phyloP scores from a whole-genome alignment of 2,113 vertebrate species.

The Corythornis vintsioides region DNA sequence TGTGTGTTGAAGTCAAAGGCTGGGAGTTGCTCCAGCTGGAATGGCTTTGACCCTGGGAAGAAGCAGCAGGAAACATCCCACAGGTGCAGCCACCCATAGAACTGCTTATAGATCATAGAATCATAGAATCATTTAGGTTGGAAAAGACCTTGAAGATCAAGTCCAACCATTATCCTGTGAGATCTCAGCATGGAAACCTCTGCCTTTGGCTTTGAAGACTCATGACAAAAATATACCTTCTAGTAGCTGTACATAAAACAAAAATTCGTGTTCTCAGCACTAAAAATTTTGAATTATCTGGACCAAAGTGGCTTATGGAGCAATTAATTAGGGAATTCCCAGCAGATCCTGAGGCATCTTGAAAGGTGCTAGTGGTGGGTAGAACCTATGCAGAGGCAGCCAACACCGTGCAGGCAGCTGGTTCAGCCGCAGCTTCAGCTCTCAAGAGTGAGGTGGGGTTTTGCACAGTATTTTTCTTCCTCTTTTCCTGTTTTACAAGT shows the following conservation, averaged over 20 bases:
- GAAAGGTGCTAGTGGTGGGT: neutral
- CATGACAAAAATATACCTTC: conserved; percentile 1
- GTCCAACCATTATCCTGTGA: neutral
- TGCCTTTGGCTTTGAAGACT: neutral
- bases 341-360: neutral
- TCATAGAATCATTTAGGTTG: neutral
- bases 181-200: neutral
- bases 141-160: neutral
- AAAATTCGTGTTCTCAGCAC: neutral
- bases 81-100: neutral
- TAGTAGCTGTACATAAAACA: neutral
- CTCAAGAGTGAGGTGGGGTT: neutral
- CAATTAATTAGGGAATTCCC: neutral
- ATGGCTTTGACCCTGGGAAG: neutral
- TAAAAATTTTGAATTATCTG: neutral
- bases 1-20: neutral
- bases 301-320: neutral
- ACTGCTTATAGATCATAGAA: neutral
- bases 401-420: neutral
- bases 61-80: neutral
- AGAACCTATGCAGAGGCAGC: neutral
- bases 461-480: conserved; percentile 23
- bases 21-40: conserved; percentile 2
- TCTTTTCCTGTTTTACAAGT: conserved; percentile 48
- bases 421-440: neutral